phyloP scores from a whole-genome alignment of 2,888 invertebrate species.

The Heliconius sara region DNA sequence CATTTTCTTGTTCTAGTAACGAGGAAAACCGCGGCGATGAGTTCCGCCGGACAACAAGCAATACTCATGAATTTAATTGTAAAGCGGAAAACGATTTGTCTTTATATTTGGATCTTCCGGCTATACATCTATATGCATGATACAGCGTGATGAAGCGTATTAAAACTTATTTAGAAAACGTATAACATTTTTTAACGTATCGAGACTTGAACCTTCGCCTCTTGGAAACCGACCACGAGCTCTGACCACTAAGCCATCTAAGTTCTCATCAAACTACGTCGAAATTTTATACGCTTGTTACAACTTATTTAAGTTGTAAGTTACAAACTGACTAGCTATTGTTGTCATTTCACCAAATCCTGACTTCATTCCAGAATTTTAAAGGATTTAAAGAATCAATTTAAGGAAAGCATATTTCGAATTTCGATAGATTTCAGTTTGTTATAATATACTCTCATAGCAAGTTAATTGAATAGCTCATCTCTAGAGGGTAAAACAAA shows the following conservation, averaged over 20 bases:
- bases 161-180: too few species aligned
- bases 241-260: too few species aligned
- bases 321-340: background rate
- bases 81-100: background rate
- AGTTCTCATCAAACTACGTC: too few species aligned
- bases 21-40: background rate
- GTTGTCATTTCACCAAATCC: background rate
- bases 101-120: background rate
- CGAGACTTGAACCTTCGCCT: too few species aligned
- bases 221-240: too few species aligned
- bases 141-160: too few species aligned
- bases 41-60: too few species aligned
- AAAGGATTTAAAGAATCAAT: background rate
- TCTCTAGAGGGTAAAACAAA: slow-evolving; percentile 12
- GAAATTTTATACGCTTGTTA: too few species aligned
- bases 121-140: too few species aligned
- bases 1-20: background rate
- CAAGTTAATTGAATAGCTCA: slow-evolving; percentile 13
- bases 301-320: too few species aligned
- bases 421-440: background rate
- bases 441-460: background rate
- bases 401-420: background rate
- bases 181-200: too few species aligned
- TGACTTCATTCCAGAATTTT: background rate
- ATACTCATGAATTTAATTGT: background rate